Percentiles rank a stretch among this genome's conserved stretches.
phyloP scores from a whole-genome alignment of 2,888 invertebrate genomes.

The Cantharis flavilabris region DNA sequence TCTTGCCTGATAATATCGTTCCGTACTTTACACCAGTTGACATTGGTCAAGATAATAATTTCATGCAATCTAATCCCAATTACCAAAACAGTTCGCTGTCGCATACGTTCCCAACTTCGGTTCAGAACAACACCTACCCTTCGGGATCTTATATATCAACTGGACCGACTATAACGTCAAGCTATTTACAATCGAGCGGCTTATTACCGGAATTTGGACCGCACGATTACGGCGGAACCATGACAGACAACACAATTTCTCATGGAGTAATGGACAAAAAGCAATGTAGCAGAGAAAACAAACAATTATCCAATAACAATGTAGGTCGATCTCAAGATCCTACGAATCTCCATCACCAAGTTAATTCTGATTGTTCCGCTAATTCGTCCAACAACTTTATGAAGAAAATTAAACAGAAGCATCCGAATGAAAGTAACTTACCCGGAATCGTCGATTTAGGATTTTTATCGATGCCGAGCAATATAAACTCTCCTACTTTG shows the following conservation, averaged over 20 bases:
- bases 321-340: constrained; percentile 10
- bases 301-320: neutral
- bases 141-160: constrained; percentile 8
- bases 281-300: constrained; percentile 12
- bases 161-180: constrained; percentile 43
- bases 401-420: constrained; percentile 46
- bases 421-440: constrained; percentile 38
- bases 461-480: constrained; percentile 51
- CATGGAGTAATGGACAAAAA: constrained; percentile 12
- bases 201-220: constrained; percentile 44
- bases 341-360: constrained; percentile 1
- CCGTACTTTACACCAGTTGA: constrained; percentile 52
- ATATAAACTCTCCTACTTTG: constrained; percentile 53
- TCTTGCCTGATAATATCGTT: constrained; percentile 50
- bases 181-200: constrained; percentile 44
- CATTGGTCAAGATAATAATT: constrained; percentile 48
- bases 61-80: constrained; percentile 47
- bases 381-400: constrained; percentile 22
- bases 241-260: constrained; percentile 7
- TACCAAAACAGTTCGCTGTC: constrained; percentile 44
- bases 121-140: constrained; percentile 28
- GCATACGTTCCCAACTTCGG: constrained; percentile 41
- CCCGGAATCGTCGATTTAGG: constrained; percentile 51
- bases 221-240: constrained; percentile 35
- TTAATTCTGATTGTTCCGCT: constrained; percentile 18